These are phyloP conservation scores for Chesias legatella DNA, from an alignment of 2,888 invertebrate genomes.

Conservation along the genomic window DNA sequence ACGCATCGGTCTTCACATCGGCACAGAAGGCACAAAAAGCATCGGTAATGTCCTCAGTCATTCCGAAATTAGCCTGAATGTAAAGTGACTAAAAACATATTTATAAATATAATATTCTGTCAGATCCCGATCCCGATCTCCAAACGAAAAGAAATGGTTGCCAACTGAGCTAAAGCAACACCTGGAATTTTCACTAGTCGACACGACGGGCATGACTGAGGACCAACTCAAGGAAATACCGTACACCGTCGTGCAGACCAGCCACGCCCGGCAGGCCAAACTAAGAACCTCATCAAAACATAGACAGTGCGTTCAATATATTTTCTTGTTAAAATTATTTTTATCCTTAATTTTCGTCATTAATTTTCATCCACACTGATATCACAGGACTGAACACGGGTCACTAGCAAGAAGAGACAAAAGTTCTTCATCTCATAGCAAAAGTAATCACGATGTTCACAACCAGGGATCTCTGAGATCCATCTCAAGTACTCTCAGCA, in stretches of 20 bases:
- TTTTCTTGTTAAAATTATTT: neutral
- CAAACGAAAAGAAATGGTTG: slow-evolving; percentile 86
- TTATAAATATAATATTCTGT: slow-evolving; percentile 5
- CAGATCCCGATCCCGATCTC: slow-evolving; percentile 85
- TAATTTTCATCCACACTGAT: slow-evolving; percentile 12
- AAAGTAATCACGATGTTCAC: slow-evolving; percentile 57
- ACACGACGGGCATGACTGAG: slow-evolving; percentile 93
- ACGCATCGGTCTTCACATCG: slow-evolving; percentile 81
- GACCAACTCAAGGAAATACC: slow-evolving; percentile 92
- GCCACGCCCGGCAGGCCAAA: slow-evolving; percentile 82
- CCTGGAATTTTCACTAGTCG: slow-evolving; percentile 92
- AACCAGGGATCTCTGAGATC: slow-evolving; percentile 81
- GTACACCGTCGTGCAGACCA: slow-evolving; percentile 91
- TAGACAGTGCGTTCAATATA: slow-evolving; percentile 50
- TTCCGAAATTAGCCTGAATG: slow-evolving; percentile 1
- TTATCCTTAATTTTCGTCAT: neutral
- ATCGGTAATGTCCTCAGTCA: slow-evolving; percentile 63
- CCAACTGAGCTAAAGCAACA: slow-evolving; percentile 90
- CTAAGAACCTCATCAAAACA: slow-evolving; percentile 71
- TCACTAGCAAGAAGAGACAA: slow-evolving; percentile 69
- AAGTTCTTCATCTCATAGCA: slow-evolving; percentile 55
- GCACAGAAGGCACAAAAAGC: slow-evolving; percentile 80
- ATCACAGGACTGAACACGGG: slow-evolving; percentile 61
- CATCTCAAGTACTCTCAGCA: slow-evolving; percentile 79
- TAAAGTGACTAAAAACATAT: neutral